These are phyloP conservation scores for Lasiurus cinereus DNA, from an alignment of 2,113 vertebrate species.

Conservation along the genomic window DNA sequence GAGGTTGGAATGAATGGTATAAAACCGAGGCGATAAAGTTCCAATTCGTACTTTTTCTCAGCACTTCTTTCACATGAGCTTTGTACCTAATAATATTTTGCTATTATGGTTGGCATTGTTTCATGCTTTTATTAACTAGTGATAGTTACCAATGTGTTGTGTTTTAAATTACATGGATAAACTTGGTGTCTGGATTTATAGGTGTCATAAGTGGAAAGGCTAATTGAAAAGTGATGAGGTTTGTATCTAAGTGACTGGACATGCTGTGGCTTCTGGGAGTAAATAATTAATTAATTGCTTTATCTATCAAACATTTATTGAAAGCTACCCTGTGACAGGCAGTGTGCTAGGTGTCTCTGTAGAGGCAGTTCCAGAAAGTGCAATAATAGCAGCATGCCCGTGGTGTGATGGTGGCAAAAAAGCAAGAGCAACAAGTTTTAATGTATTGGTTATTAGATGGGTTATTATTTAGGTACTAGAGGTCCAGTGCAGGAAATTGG, in stretches of 20 bases:
- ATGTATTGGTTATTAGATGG: background rate
- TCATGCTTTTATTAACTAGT: background rate
- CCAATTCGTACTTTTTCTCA: slow-evolving; percentile 30
- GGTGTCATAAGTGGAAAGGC: background rate
- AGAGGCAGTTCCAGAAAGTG: background rate
- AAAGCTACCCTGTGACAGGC: background rate
- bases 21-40: slow-evolving; percentile 65
- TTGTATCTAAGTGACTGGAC: slow-evolving; percentile 19
- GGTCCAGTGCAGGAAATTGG: too few species aligned
- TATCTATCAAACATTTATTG: background rate
- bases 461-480: background rate
- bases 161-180: slow-evolving; percentile 26
- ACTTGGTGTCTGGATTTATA: slow-evolving; percentile 31
- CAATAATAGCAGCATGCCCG: background rate
- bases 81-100: background rate
- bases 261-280: background rate
- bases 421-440: background rate
- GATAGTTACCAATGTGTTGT: background rate
- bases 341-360: background rate
- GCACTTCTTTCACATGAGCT: slow-evolving; percentile 57
- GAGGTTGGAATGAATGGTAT: slow-evolving; percentile 45
- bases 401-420: background rate
- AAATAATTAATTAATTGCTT: slow-evolving; percentile 49
- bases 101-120: background rate
- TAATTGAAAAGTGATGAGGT: slow-evolving; percentile 23